A percentile compares a stretch with the other conserved stretches of the same genome.
Conservation (phyloP, 1,140 invertebrate species). For the Temnothorax longispinosus region DNA sequence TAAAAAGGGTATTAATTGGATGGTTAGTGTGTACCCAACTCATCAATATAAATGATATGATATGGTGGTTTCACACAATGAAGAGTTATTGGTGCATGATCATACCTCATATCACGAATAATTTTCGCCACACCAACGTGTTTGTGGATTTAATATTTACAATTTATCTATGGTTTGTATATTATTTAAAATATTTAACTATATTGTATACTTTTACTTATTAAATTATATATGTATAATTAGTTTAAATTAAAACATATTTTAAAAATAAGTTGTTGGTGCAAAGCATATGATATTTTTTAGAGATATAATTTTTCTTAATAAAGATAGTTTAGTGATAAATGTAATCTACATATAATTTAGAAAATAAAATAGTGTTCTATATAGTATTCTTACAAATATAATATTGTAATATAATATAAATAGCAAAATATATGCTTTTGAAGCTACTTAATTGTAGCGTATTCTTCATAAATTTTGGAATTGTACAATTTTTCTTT, state of each 20-base stretch:
- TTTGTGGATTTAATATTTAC: background rate
- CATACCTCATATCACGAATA: background rate
- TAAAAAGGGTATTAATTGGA: background rate
- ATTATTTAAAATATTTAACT: background rate
- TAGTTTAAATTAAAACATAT: background rate
- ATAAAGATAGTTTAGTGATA: background rate
- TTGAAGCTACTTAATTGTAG: background rate
- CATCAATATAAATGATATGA: background rate
- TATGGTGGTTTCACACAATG: background rate
- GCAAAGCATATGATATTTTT: background rate
- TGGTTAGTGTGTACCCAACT: background rate
- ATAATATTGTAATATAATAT: background rate
- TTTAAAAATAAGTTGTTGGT: background rate
- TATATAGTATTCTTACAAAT: background rate
- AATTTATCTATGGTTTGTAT: conserved; percentile 1
- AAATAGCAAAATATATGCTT: background rate
- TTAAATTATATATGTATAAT: background rate
- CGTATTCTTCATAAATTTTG: background rate
- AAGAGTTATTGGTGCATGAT: background rate
- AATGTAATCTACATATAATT: background rate
- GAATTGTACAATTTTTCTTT: background rate
- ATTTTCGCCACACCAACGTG: background rate
- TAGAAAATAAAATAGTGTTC: background rate
- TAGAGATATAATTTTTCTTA: background rate
- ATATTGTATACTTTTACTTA: background rate